Evolutionary conservation across 2,113 vertebrate genomes (phyloP).

Genomic region (Xyrauchen texanus): DNA sequence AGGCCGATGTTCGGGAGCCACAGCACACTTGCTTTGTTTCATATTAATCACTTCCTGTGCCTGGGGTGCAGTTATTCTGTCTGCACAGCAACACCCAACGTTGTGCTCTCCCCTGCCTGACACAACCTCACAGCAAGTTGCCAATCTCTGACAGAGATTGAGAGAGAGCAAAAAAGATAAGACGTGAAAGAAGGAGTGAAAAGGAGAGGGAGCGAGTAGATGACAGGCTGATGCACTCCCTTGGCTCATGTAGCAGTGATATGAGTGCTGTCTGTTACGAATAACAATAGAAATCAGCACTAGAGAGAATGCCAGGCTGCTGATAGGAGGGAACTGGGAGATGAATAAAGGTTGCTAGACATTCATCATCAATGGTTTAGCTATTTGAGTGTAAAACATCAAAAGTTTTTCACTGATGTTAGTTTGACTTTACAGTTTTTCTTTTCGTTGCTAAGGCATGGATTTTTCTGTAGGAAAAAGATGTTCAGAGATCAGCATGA

Average conservation of each 20-base stretch:
- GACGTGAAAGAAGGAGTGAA: background rate
- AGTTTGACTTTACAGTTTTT: background rate
- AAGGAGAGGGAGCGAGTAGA: conserved; percentile 4
- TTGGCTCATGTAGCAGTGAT: conserved; percentile 18
- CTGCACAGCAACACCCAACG: conserved; percentile 19
- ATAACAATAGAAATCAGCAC: conserved; percentile 41
- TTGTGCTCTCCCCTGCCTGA: conserved; percentile 10
- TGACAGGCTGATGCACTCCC: conserved; percentile 28
- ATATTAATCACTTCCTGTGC: conserved; percentile 46
- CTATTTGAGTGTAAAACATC: background rate
- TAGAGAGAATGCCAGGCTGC: background rate
- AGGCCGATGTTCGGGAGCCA: conserved; percentile 10
- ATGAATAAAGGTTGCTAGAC: conserved; percentile 1
- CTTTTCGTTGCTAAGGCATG: too few relatives aligned
- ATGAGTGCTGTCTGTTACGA: conserved; percentile 11
- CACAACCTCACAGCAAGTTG: conserved; percentile 24
- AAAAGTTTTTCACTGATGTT: background rate
- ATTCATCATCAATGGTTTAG: background rate
- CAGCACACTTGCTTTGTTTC: conserved; percentile 42
- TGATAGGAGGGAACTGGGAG: conserved; percentile 8
- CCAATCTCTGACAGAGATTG: conserved; percentile 27
- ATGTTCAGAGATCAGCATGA: conserved; percentile 2
- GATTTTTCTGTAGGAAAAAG: background rate
- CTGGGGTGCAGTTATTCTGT: conserved; percentile 42
- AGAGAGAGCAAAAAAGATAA: conserved; percentile 9